Evolutionary conservation across 1,140 invertebrate species (phyloP).

Genomic region (Oedothorax gibbosus): DNA sequence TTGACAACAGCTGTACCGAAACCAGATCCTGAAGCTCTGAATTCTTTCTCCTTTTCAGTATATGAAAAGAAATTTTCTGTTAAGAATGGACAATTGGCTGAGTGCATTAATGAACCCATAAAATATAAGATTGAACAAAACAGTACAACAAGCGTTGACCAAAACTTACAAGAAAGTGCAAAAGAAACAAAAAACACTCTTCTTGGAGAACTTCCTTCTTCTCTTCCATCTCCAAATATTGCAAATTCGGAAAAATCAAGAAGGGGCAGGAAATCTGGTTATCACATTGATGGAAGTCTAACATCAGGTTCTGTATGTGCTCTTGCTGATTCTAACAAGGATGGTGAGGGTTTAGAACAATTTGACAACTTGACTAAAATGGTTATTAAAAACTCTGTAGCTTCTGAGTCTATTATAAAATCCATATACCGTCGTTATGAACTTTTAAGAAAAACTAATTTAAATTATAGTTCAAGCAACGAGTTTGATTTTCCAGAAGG

Average conservation of each 20-base stretch:
- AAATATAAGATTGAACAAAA: background rate
- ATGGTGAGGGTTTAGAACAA: background rate
- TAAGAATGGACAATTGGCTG: background rate
- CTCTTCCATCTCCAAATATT: too few relatives aligned
- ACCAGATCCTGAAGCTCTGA: background rate
- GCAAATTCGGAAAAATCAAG: too few relatives aligned
- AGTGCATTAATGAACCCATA: background rate
- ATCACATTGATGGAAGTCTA: background rate
- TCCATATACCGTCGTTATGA: too few relatives aligned
- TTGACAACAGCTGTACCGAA: background rate
- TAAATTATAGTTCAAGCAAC: background rate
- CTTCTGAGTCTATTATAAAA: too few relatives aligned
- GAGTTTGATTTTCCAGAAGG: background rate
- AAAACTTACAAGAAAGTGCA: conserved; percentile 3
- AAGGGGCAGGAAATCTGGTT: background rate
- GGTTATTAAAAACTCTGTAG: too few relatives aligned
- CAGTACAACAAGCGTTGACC: background rate
- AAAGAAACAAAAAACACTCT: conserved; percentile 15
- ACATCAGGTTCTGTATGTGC: conserved; percentile 8
- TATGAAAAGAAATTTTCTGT: background rate
- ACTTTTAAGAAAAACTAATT: too few relatives aligned
- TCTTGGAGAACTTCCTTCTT: background rate
- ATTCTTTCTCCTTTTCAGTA: background rate
- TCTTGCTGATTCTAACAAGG: background rate
- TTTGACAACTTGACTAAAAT: conserved; percentile 4